Base-by-base conservation (phyloP, 2,113 vertebrate species). In the Cyprinodon brontotheroides region DNA sequence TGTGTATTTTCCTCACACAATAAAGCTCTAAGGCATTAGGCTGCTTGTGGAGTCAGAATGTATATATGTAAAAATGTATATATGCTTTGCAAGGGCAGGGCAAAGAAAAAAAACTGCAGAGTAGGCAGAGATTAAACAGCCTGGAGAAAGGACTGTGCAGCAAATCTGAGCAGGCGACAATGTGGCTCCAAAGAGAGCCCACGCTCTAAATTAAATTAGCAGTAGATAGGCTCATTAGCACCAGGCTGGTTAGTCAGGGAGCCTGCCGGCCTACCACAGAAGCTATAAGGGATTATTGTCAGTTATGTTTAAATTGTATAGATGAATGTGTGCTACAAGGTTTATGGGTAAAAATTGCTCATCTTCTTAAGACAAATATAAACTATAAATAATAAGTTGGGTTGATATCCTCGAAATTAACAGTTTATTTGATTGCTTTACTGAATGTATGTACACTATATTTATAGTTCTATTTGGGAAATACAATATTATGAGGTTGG, bases 151-250 rank as follows among this genome's bases (percentile, higher is more conserved):
- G n/a, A 82, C 74, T 38, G 48, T 20, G 61, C 22, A 37, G 69
- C 76, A 57, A n/a, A 66, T 65, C 57, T 61, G 48, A 66, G 72
- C 72, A 68, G 67, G 80, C 50, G 2, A 61, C 70, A 75, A 60
- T 15, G 67, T 17, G 65, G 68, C 74, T 84, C 70, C 72, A 29
- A 6, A 50, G 75, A 74, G 14, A 83, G 76, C 82, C 77, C 68
- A 66, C 39, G 59, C 71, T 86, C 68, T 39, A 83, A 89, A 89
- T 90, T 69, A 74, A 87, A 90, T 89, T 83, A 89, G 80, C 71
- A 61, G 68, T 72, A 84, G 80, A 86, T 83, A 72, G 74, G 73
- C 77, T 91, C 86, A 88, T 92, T 92, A 90, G 86, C 75, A 65
- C 79, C 75, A 14, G 64, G 63, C 83, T 77, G 75, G 80, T 74